A percentile compares a stretch with the other conserved stretches of the same genome.
These are phyloP conservation scores for Battus philenor DNA, from an alignment of 1,140 invertebrate species.

Conservation along the genomic window DNA sequence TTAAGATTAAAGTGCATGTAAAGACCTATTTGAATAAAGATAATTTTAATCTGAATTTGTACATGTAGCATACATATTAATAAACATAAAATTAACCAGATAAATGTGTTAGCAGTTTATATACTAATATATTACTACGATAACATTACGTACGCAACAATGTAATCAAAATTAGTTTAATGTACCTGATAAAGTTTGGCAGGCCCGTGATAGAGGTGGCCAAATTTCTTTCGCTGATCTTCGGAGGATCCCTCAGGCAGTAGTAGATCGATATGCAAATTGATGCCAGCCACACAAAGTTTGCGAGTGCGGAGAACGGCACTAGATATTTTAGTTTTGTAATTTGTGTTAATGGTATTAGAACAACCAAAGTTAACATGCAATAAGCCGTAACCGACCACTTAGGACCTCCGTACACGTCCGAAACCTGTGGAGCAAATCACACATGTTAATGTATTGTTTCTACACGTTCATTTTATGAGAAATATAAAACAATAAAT, in stretches of 20 bases:
- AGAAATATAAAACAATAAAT: no score
- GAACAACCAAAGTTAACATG: constrained; percentile 75
- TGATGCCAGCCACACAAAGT: constrained; percentile 81
- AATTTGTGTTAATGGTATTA: constrained; percentile 80
- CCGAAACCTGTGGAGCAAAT: constrained; percentile 72
- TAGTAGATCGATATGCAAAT: constrained; percentile 86
- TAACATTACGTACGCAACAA: no score
- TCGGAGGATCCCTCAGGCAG: constrained; percentile 77
- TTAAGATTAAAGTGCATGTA: no score
- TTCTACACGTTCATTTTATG: no score
- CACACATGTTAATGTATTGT: no score
- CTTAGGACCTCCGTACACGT: constrained; percentile 55
- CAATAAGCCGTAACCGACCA: constrained; percentile 76
- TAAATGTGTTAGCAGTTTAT: no score
- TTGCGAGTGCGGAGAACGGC: constrained; percentile 85
- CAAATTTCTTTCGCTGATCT: constrained; percentile 69
- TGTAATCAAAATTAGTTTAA: no score
- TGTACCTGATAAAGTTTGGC: constrained; percentile 81
- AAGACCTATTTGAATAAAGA: no score
- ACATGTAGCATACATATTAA: no score
- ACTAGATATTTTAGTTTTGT: constrained; percentile 84
- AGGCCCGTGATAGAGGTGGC: constrained; percentile 73
- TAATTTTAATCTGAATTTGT: no score
- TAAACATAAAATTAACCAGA: no score
- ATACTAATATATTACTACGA: no score